These are phyloP conservation scores for Anoplolepis gracilipes DNA, from an alignment of 1,140 invertebrate genomes.

Conservation along the genomic window DNA sequence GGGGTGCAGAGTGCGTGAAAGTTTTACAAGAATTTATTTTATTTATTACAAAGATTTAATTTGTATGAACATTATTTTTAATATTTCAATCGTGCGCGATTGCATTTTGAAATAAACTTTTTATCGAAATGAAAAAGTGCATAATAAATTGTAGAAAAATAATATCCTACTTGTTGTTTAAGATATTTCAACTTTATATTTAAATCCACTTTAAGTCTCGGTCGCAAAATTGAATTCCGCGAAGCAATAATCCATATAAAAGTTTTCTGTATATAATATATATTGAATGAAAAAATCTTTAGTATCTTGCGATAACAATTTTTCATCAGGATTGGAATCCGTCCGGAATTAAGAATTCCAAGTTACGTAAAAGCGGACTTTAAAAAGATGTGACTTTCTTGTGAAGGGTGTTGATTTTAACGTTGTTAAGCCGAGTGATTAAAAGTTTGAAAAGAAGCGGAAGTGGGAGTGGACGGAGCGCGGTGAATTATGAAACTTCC, in stretches of 20 bases:
- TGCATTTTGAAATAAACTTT: not conserved
- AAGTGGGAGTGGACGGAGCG: not conserved
- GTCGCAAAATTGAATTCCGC: not conserved
- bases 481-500: conserved; percentile 37
- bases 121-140: not conserved
- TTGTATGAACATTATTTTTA: not conserved
- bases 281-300: not conserved
- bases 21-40: conserved; percentile 14
- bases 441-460: conserved; percentile 42
- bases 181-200: not conserved
- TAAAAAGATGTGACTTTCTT: conserved; percentile 22
- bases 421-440: conserved; percentile 54
- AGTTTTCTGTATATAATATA: not conserved
- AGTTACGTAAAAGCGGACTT: conserved; percentile 48
- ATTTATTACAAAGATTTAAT: not conserved
- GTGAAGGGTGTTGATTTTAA: conserved; percentile 51
- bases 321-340: not conserved
- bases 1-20: not conserved
- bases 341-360: conserved; percentile 23
- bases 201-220: not conserved
- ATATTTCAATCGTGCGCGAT: not conserved
- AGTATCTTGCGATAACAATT: not conserved
- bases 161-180: not conserved
- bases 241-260: not conserved
- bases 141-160: not conserved